Base-by-base conservation (phyloP, 2,797 vertebrate genomes). In the Schizothorax lantsangensis region DNA sequence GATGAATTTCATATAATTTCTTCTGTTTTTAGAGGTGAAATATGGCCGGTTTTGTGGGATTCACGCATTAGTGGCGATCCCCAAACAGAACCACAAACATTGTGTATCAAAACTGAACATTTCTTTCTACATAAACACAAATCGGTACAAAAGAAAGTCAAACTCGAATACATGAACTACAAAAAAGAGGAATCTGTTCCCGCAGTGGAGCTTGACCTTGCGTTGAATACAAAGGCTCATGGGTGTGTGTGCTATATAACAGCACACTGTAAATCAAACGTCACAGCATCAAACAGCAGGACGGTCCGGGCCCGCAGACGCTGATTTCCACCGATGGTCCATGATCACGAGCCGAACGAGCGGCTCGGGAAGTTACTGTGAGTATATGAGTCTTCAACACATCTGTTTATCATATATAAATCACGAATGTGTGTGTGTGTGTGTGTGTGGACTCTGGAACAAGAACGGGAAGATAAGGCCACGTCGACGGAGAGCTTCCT, bases 381-480 rank as follows among this genome's bases (percentile, higher is more conserved):
- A 79, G 74, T 66, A 43, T 77, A 47, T n/a, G 84, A 80, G 87
- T 84, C 83, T 83, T 80, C 75, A 86, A 84, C 79, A 79, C 78
- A 74, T 80, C 82, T 87, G 85, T 82, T 66, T 83, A 71, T 83
- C 71, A 59, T 72, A 82, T 87, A 83, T 81, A 81, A 88, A 86
- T 84, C 79, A 88, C 38, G 82, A 86, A 85, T 92, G 92, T 54
- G 17, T 54, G 83, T 69, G 57, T 80, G 81, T 86, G 85, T 81
- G 89, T 90, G 90, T 91, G 84, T 91, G 91, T 92, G 92, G 92
- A 93, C 92, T 93, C 92, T 93, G 93, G 94, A 93, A 95, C 94
- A 92, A 91, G 93, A 92, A 93, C 93, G 92, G 92, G 93, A 90
- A 93, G 92, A 91, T 96, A 96, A 96, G 96, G 96, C 95, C 96